Conservation (phyloP, 2,113 vertebrate genomes). For the Balaeniceps rex region DNA sequence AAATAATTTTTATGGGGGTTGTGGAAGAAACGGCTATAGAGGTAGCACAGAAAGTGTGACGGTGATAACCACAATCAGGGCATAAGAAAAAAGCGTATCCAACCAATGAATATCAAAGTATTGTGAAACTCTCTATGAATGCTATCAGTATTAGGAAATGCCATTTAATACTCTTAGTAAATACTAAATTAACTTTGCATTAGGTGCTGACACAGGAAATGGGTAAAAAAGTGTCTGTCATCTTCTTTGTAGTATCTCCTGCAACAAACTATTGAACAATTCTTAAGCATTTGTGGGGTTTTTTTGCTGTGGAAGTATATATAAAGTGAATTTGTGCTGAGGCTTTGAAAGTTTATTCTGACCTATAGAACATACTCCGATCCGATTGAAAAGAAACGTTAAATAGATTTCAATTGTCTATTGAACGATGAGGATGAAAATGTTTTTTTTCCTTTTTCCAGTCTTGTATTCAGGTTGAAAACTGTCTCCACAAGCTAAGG, state of each 20-base stretch:
- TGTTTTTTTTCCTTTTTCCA: background rate
- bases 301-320: background rate
- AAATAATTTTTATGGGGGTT: background rate
- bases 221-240: background rate
- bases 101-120: background rate
- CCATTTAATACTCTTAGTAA: background rate
- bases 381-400: background rate
- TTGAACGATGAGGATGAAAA: background rate
- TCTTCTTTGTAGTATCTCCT: background rate
- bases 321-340: background rate
- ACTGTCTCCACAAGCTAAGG: background rate
- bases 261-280: background rate
- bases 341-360: background rate
- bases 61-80: background rate
- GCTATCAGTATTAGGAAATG: background rate
- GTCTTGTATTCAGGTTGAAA: background rate
- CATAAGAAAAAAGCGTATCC: background rate
- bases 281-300: background rate
- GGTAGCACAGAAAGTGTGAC: background rate
- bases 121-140: background rate
- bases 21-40: background rate
- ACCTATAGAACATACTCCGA: background rate
- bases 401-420: background rate
- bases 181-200: background rate
- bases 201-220: background rate